These are phyloP conservation scores for Microchrysa polita DNA, from an alignment of 2,888 invertebrate species.

Conservation along the genomic window DNA sequence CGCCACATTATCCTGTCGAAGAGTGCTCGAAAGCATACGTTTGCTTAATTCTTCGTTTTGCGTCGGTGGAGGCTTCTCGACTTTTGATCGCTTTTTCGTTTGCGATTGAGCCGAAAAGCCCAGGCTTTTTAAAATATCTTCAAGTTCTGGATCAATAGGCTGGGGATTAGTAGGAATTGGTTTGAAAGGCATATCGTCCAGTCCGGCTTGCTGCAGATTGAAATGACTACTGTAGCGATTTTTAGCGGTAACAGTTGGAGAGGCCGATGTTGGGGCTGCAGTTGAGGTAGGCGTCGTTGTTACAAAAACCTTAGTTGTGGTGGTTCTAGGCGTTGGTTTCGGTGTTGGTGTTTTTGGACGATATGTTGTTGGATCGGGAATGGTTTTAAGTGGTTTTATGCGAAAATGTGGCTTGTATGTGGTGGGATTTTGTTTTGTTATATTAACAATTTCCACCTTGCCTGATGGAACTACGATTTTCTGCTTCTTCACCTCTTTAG, in stretches of 20 bases:
- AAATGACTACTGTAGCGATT: slow-evolving; percentile 64
- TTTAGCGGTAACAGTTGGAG: slow-evolving; percentile 28
- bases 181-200: background rate
- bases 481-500: slow-evolving; percentile 58
- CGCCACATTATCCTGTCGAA: slow-evolving; percentile 48
- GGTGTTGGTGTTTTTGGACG: slow-evolving; percentile 55
- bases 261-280: background rate
- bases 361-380: slow-evolving; percentile 51
- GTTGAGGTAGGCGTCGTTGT: slow-evolving; percentile 25
- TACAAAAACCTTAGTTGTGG: slow-evolving; percentile 44
- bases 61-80: slow-evolving; percentile 57
- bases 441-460: slow-evolving; percentile 55
- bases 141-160: slow-evolving; percentile 57
- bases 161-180: slow-evolving; percentile 50
- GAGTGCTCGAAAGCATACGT: slow-evolving; percentile 56
- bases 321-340: background rate
- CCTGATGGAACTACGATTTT: slow-evolving; percentile 57
- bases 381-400: slow-evolving; percentile 51
- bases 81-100: slow-evolving; percentile 55
- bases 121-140: slow-evolving; percentile 64
- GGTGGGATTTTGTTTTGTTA: slow-evolving; percentile 60
- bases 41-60: slow-evolving; percentile 56
- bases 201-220: slow-evolving; percentile 57
- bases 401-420: slow-evolving; percentile 66
- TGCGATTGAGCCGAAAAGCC: slow-evolving; percentile 58